These are phyloP conservation scores for Desoria tigrina DNA, from an alignment of 2,888 invertebrate species.

Conservation along the genomic window DNA sequence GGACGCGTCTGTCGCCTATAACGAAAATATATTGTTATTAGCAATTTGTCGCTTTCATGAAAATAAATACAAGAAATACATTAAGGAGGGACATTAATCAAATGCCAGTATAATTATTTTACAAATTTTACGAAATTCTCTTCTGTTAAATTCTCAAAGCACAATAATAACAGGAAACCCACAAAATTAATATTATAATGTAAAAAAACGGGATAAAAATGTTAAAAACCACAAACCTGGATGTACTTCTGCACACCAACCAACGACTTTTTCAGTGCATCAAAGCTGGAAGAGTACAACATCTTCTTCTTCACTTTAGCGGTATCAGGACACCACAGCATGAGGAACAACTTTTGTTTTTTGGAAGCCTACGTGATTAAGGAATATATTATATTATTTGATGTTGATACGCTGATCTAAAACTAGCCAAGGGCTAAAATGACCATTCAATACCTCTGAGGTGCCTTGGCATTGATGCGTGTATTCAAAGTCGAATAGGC, in stretches of 20 bases:
- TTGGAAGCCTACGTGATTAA: constrained; percentile 86
- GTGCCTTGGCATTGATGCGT: constrained; percentile 96
- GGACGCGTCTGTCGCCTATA: constrained; percentile 85
- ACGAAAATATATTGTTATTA: constrained; percentile 19
- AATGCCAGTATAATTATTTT: too few relatives aligned
- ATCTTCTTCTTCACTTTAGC: constrained; percentile 85
- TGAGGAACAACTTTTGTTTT: constrained; percentile 96
- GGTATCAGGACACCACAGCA: constrained; percentile 98
- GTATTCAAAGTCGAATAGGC: constrained; percentile 96
- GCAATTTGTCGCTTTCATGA: not conserved
- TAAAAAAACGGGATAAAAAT: too few relatives aligned
- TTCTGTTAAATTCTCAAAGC: too few relatives aligned
- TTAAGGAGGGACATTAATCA: too few relatives aligned
- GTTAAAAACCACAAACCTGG: constrained; percentile 60
- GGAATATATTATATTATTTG: too few relatives aligned
- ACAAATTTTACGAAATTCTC: too few relatives aligned
- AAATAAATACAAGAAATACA: not conserved
- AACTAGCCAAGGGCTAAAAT: not conserved
- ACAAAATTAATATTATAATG: too few relatives aligned
- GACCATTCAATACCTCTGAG: constrained; percentile 66
- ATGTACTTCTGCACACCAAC: constrained; percentile 97
- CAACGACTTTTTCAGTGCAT: constrained; percentile 94
- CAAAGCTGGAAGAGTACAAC: constrained; percentile 89
- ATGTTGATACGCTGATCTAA: too few relatives aligned
- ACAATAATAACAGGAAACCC: too few relatives aligned